These are phyloP conservation scores for Botrylloides violaceus DNA, from an alignment of 23 tunicate genomes.

Conservation along the genomic window DNA sequence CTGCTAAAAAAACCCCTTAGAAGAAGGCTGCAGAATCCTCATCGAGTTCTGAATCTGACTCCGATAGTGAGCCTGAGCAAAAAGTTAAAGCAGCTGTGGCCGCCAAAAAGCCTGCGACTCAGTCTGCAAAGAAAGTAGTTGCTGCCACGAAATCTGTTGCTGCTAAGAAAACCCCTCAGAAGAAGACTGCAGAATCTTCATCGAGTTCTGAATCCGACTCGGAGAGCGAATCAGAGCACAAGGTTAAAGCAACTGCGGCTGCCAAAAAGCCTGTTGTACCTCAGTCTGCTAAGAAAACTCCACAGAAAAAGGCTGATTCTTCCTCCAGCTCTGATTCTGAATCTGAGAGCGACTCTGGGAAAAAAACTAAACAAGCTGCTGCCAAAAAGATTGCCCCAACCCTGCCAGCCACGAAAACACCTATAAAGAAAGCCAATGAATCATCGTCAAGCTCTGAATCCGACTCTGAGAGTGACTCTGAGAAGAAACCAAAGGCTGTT, in stretches of 20 bases:
- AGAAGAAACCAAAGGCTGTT: neutral
- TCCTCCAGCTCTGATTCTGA: neutral
- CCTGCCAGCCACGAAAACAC: neutral
- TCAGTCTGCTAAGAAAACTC: neutral
- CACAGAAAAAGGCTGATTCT: neutral
- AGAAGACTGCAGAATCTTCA: neutral
- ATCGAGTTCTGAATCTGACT: conserved; percentile 11
- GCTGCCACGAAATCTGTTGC: neutral
- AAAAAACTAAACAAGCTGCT: neutral
- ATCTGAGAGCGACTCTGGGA: neutral
- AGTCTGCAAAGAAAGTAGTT: neutral
- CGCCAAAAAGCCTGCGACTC: neutral
- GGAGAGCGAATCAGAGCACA: neutral
- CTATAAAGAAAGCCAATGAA: no score
- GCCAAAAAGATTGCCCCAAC: neutral
- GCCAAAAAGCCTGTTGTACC: neutral
- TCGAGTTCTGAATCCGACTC: neutral
- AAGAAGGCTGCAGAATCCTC: neutral
- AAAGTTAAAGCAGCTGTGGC: neutral
- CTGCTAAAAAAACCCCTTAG: neutral
- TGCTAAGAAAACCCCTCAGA: neutral
- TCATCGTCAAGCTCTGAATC: conserved; percentile 14
- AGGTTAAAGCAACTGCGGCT: neutral
- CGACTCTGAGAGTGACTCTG: conserved; percentile 5
- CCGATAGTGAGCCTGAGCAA: conserved; percentile 11